Evolutionary conservation across 2,797 vertebrate genomes (phyloP), one percentile per base, ranked within the genome.

Genomic region (Choloepus didactylus): DNA sequence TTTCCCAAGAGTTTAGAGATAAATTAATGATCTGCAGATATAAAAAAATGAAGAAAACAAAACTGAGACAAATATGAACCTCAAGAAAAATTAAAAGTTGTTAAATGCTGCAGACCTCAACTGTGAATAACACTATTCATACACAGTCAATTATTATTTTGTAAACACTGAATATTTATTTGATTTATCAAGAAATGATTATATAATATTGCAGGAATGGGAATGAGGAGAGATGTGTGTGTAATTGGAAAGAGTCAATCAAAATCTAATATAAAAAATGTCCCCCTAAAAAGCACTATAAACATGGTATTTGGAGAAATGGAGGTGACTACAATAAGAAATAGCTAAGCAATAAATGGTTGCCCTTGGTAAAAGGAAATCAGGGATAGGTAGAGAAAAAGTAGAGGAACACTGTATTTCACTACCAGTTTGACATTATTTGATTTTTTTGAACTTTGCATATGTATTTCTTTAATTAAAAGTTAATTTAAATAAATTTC

Each of bases 21-120:
- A 9, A 73, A 81, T 88, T 94, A 59, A 23, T 73, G 19, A 44
- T 44, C 35, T 80, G 59, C 8, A 46, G 7, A 29, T 41, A 7
- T 88, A 77, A 67, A 3, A n/a, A 73, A 94, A 82, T 84, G 69
- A 82, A 49, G 62, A 51, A 85, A 69, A 54, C 4, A 69, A 89
- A 81, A 25, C 38, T 14, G 60, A 89, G 41, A 46, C 60, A 29
- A 14, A 90, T 91, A 49, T 60, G 46, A 93, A 77, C 66, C 51
- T 21, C 35, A 64, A 51, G 23, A 83, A 89, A 92, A 91, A 89
- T 75, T 31, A 29, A 69, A 84, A 59, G 25, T 9, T 82, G n/a
- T 87, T 75, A 8, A 59, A 46, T 27, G 38, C 2, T 79, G 56
- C 2, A 5, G 94, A 67, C 27, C 10, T 96, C 87, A 85, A 2